phyloP scores from a whole-genome alignment of 2,113 vertebrate genomes.

The Pituophis catenifer region DNA sequence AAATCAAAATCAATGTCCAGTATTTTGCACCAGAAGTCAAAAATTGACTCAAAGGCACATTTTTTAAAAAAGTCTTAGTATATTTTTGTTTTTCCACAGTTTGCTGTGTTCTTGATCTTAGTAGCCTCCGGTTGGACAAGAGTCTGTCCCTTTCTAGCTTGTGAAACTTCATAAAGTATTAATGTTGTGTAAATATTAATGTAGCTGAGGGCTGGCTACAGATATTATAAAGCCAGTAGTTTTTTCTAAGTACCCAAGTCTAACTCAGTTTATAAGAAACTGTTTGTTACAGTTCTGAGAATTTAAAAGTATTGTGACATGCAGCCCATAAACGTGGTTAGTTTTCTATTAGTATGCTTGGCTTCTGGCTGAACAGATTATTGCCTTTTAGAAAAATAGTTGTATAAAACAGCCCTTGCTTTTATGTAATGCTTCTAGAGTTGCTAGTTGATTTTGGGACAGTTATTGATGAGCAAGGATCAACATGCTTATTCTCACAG shows the following conservation, averaged over 20 bases:
- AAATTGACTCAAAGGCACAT: not conserved
- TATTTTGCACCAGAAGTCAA: not conserved
- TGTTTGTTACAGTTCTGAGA: not conserved
- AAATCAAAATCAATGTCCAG: not conserved
- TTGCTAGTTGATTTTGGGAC: not conserved
- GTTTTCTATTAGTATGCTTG: not conserved
- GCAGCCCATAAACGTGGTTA: not conserved
- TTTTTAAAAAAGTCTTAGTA: not conserved
- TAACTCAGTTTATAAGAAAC: not conserved
- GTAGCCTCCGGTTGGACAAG: not conserved
- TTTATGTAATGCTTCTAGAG: not conserved
- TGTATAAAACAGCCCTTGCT: not conserved
- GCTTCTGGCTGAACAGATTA: not conserved
- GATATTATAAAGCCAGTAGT: not conserved
- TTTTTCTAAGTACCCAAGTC: not conserved
- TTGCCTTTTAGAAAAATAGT: not conserved
- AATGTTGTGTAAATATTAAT: not conserved
- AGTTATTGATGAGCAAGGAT: not conserved
- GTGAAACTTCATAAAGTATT: not conserved
- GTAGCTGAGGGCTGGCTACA: not conserved
- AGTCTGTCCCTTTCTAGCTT: not conserved
- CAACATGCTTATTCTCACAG: not conserved
- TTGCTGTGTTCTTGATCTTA: not conserved
- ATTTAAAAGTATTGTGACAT: not conserved
- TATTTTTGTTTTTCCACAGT: not conserved